phyloP scores from a whole-genome alignment of 2,797 vertebrate genomes.

The Alca torda region DNA sequence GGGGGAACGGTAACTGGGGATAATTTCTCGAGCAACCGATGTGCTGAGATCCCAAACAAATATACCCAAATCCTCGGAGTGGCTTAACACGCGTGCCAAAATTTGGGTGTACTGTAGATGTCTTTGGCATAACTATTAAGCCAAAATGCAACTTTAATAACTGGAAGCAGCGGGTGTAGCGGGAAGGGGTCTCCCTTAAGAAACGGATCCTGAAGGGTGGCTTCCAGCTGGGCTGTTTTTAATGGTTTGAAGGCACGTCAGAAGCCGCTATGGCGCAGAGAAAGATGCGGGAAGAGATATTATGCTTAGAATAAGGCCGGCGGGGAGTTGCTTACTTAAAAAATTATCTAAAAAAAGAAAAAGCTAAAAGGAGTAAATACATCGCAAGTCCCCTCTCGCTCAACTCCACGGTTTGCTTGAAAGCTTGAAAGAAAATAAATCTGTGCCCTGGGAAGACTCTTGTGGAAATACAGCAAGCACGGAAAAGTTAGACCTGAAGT shows the following conservation, averaged over 20 bases:
- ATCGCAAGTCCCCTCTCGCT: not conserved
- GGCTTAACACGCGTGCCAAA: not conserved
- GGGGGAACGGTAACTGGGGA: not conserved
- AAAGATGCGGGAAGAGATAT: not conserved
- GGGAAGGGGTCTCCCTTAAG: not conserved
- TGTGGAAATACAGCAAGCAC: accelerated
- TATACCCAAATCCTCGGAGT: not conserved
- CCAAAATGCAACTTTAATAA: not conserved
- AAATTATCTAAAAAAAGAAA: not conserved
- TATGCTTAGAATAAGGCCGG: not conserved
- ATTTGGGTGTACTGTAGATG: not conserved
- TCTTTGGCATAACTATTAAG: not conserved
- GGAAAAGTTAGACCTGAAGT: not conserved
- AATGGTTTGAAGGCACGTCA: not conserved
- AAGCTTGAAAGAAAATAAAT: not conserved
- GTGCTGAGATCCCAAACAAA: not conserved
- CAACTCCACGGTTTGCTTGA: not conserved
- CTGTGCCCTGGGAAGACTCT: accelerated
- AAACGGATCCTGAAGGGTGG: not conserved
- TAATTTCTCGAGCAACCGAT: not conserved
- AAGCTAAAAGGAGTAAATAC: not conserved
- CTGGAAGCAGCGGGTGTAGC: not conserved
- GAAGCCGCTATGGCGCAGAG: not conserved
- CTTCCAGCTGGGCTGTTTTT: not conserved
- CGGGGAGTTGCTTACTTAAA: not conserved